These are phyloP conservation scores for Eupsittula cactorum DNA, from an alignment of 2,113 vertebrate genomes.

Conservation along the genomic window DNA sequence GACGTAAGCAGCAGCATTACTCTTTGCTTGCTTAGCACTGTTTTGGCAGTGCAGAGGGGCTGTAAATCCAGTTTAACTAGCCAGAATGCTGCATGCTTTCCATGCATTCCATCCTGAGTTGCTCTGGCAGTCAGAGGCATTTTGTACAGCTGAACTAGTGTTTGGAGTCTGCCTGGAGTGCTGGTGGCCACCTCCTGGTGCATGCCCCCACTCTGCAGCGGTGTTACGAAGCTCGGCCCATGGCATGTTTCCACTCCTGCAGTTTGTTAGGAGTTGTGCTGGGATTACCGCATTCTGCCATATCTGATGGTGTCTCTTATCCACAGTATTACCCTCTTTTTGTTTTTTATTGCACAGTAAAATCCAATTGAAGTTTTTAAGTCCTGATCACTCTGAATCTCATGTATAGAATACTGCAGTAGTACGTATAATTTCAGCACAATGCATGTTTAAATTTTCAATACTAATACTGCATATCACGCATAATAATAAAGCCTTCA, in stretches of 20 bases:
- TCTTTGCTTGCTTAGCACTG: background rate
- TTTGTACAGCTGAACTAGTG: background rate
- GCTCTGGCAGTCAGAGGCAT: background rate
- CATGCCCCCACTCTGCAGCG: background rate
- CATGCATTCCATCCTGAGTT: background rate
- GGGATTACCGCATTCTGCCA: background rate
- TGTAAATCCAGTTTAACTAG: conserved; percentile 5
- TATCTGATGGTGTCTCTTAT: background rate
- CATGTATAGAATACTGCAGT: background rate
- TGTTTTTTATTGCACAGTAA: background rate
- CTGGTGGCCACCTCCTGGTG: background rate
- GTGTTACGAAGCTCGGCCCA: fast-evolving
- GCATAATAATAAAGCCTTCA: background rate
- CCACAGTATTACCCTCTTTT: background rate
- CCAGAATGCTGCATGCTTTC: background rate
- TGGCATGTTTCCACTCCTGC: background rate
- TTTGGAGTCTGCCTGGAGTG: background rate
- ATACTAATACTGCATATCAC: background rate
- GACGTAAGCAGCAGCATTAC: background rate
- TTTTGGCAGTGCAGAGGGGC: background rate
- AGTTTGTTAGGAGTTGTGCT: background rate
- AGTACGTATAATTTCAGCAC: background rate
- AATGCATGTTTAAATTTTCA: background rate
- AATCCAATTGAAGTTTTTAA: background rate
- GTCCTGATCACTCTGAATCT: background rate